These are phyloP conservation scores for Argynnis bischoffii DNA, from an alignment of 2,888 invertebrate species.

Conservation along the genomic window DNA sequence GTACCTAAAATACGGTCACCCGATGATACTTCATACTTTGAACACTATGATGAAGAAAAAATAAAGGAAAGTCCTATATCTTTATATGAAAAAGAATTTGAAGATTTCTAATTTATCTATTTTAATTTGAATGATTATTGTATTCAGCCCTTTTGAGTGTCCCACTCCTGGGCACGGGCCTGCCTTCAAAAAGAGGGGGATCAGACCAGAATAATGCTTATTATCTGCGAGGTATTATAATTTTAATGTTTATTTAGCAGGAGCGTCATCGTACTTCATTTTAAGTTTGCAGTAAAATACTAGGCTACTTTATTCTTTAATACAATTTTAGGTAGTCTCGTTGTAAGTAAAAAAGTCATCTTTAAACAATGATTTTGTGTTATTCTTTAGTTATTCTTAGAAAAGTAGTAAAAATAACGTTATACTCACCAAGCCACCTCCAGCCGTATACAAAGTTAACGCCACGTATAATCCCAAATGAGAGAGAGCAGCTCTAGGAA, in stretches of 20 bases:
- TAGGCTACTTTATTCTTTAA: not conserved
- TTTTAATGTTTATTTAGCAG: conserved; percentile 19
- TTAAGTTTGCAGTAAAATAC: conserved; percentile 38
- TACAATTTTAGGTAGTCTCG: conserved; percentile 6
- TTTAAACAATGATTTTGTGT: not conserved
- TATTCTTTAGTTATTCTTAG: conserved; percentile 6
- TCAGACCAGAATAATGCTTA: no score
- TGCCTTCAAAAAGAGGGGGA: no score
- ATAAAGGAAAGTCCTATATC: conserved; percentile 78
- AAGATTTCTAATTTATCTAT: conserved; percentile 79
- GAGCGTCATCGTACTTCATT: conserved; percentile 33
- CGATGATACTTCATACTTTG: conserved; percentile 88
- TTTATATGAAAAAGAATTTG: conserved; percentile 85
- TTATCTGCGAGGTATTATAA: no score
- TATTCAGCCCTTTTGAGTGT: no score
- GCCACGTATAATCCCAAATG: conserved; percentile 89
- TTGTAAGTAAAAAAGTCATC: conserved; percentile 6
- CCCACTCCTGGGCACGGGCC: no score
- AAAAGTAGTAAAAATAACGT: not conserved
- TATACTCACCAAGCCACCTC: conserved; percentile 89
- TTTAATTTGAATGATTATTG: not conserved
- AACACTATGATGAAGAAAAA: conserved; percentile 82
- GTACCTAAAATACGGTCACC: conserved; percentile 82
- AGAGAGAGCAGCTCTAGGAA: conserved; percentile 85
- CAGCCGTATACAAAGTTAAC: conserved; percentile 89